These are phyloP conservation scores for Dasypogon diadema DNA, from an alignment of 2,888 invertebrate genomes.

Conservation along the genomic window DNA sequence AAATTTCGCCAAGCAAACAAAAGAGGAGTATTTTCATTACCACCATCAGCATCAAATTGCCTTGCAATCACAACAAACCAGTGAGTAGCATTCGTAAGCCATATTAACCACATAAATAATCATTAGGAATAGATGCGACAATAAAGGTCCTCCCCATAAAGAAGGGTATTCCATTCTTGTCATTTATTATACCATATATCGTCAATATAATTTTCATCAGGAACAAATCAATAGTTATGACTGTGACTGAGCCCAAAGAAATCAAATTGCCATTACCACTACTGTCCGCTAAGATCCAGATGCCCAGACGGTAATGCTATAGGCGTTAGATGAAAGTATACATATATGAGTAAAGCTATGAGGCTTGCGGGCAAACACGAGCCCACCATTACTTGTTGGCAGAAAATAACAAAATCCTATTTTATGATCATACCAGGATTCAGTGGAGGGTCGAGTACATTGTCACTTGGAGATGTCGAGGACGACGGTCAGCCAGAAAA, in stretches of 20 bases:
- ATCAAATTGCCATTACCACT: conserved; percentile 46
- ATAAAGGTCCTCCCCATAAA: conserved; percentile 48
- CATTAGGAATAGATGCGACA: conserved; percentile 47
- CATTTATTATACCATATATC: conserved; percentile 56
- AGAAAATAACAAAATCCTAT: conserved; percentile 55
- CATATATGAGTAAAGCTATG: background rate
- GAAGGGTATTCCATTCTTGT: conserved; percentile 52
- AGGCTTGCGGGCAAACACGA: conserved; percentile 17
- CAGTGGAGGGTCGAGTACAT: conserved; percentile 25
- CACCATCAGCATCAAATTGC: background rate
- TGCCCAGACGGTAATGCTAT: background rate
- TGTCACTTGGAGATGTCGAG: conserved; percentile 23
- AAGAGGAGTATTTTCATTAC: background rate
- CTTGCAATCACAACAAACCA: conserved; percentile 19
- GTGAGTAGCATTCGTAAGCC: conserved; percentile 11
- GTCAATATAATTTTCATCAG: conserved; percentile 58
- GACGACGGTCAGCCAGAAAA: conserved; percentile 31
- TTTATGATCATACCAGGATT: conserved; percentile 53
- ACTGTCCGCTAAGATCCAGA: conserved; percentile 20
- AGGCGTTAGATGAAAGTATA: background rate
- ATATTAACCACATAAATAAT: conserved; percentile 51
- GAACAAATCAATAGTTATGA: conserved; percentile 58
- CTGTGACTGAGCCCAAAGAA: conserved; percentile 44
- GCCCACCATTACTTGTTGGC: conserved; percentile 52
- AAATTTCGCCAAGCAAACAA: too few relatives aligned